Evolutionary conservation across 1,140 invertebrate genomes (phyloP).

Genomic region (Asobara japonica): DNA sequence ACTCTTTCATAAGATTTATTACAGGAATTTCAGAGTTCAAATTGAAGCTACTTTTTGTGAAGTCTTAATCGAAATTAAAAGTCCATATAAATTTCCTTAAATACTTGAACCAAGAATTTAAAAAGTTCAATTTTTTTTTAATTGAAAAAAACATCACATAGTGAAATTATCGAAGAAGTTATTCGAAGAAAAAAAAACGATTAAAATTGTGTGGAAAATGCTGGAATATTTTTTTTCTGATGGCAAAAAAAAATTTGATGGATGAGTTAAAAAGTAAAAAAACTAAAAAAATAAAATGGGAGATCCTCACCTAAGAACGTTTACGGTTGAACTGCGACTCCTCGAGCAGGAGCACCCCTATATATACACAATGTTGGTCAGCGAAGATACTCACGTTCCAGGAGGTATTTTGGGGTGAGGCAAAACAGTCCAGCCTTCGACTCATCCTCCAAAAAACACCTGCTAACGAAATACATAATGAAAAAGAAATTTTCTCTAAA

Average conservation of each 20-base stretch:
- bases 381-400: neutral
- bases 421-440: neutral
- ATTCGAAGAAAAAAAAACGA: no score
- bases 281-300: constrained; percentile 6
- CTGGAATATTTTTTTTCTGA: neutral
- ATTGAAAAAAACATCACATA: no score
- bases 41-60: no score
- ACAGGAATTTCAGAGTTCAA: no score
- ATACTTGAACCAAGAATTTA: no score
- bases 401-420: constrained; percentile 38
- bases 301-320: constrained; percentile 57
- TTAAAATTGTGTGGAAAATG: no score
- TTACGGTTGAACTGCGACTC: constrained; percentile 58
- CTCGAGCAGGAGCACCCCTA: constrained; percentile 52
- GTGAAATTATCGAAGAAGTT: no score
- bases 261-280: constrained; percentile 1
- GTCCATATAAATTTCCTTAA: no score
- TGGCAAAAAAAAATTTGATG: neutral
- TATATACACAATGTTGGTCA: constrained; percentile 60
- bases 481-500: neutral
- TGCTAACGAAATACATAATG: neutral
- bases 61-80: no score
- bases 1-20: no score
- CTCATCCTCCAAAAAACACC: neutral
- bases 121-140: no score